Base-by-base conservation (phyloP, 2,797 vertebrate species). In the Florisuga fusca region DNA sequence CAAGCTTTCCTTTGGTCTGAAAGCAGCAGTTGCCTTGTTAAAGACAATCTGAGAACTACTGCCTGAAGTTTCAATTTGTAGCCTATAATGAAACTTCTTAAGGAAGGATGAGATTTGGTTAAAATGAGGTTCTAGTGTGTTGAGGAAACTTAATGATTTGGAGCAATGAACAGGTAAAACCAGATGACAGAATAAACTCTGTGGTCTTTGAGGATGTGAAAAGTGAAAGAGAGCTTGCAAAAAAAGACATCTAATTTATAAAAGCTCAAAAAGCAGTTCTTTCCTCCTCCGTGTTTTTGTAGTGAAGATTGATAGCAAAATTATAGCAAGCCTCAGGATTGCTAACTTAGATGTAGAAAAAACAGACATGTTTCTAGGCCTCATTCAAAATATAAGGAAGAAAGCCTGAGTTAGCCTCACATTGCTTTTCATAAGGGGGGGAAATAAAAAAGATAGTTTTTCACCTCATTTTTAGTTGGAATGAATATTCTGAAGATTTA, bases 281-380 rank as follows among this genome's bases (percentile, higher is more conserved):
- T 90, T 79, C 63, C 94, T 94, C 91, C 94, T 92, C 78, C 15
- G 0, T 79, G 33, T 94, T 94, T 78, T 93, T 87, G 91, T 38
- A 77, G 26, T 21, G 77, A 41, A 92, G 91, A 92, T 90, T 90
- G 93, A 96, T 90, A 78, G 51, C 80, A 86, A 76, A 29, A 78
- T 86, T 88, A 88, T 43, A 93, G 83, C 62, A 90, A 90, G 58
- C 26, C 36, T 94, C 38, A 78, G 80, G 50, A 90, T 46, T 64
- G 10, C 31, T 75, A 81, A 36, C 46, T 88, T 38, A 89, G 36
- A 75, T 78, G 27, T 46, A 84, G n/a, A 62, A 87, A 82, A 94
- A 79, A 0, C 7, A 88, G 66, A 92, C 66, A 75, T 14, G 84
- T 93, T 93, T 93, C 58, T 90, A 73, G 88, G 58, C 27, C 91